Conservation (phyloP, 2,113 vertebrate species). For the Atractosteus spatula region DNA sequence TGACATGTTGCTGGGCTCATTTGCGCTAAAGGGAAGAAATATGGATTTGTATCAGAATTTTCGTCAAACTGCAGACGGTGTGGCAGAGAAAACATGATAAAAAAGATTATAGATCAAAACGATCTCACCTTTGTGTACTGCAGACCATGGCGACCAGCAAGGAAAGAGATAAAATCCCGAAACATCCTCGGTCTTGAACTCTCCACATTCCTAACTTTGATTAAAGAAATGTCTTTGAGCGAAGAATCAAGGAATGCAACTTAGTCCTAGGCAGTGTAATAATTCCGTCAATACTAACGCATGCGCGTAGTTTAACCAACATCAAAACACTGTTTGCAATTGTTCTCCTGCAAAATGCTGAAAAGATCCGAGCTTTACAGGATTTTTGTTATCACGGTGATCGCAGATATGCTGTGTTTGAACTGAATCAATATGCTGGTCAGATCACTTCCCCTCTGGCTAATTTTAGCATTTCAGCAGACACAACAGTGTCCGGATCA, state of each 20-base stretch:
- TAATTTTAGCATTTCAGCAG: conserved; percentile 29
- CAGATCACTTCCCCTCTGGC: conserved; percentile 35
- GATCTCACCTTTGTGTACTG: conserved; percentile 79
- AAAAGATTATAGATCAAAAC: neutral
- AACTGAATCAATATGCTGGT: conserved; percentile 40
- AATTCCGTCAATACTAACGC: conserved; percentile 60
- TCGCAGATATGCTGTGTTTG: conserved; percentile 27
- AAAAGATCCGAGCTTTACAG: conserved; percentile 37
- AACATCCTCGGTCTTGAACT: conserved; percentile 53
- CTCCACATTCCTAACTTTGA: conserved; percentile 70
- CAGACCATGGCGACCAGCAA: conserved; percentile 70
- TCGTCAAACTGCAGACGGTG: conserved; percentile 16
- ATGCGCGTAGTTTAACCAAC: conserved; percentile 62
- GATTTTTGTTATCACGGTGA: conserved; percentile 24
- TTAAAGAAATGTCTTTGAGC: conserved; percentile 49
- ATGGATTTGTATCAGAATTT: conserved; percentile 30
- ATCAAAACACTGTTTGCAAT: conserved; percentile 57
- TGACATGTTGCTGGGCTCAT: conserved; percentile 83
- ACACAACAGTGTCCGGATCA: conserved; percentile 31
- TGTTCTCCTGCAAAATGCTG: conserved; percentile 41
- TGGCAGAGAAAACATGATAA: neutral
- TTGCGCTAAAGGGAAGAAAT: conserved; percentile 62
- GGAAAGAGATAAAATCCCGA: conserved; percentile 61
- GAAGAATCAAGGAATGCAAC: conserved; percentile 65
- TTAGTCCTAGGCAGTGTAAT: conserved; percentile 63